phyloP scores from a whole-genome alignment of 2,113 vertebrate species.

The Elachura formosa region DNA sequence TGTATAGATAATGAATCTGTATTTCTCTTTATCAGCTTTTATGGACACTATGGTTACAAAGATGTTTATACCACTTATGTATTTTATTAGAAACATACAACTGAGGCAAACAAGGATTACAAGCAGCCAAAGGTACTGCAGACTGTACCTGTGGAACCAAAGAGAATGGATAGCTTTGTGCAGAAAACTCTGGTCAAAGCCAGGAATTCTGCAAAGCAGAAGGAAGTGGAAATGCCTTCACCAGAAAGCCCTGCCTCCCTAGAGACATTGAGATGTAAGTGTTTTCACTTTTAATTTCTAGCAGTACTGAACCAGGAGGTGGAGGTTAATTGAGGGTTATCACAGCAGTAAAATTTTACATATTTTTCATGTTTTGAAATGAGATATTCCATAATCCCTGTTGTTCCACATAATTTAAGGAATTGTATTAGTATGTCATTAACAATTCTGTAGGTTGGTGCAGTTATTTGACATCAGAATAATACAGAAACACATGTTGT shows the following conservation, averaged over 20 bases:
- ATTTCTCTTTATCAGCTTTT: neutral
- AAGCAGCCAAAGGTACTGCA: constrained; percentile 5
- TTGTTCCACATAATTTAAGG: neutral
- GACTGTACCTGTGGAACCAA: neutral
- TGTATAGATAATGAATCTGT: neutral
- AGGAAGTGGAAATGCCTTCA: neutral
- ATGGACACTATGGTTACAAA: neutral
- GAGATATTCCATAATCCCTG: neutral
- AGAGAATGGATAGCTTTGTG: neutral
- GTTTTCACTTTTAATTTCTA: neutral
- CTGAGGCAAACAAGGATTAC: neutral
- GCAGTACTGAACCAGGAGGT: neutral
- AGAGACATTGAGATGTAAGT: constrained; percentile 87
- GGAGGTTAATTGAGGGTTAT: neutral
- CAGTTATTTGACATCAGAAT: neutral
- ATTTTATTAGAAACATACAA: constrained; percentile 33
- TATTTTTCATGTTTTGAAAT: neutral
- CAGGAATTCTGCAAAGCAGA: neutral
- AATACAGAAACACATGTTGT: neutral
- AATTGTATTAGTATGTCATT: neutral
- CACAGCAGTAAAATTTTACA: neutral
- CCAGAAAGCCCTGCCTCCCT: constrained; percentile 56
- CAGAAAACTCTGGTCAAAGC: neutral
- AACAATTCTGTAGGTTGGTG: neutral
- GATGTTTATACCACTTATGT: neutral